These are phyloP conservation scores for Hippocampus abdominalis DNA, from an alignment of 2,113 vertebrate genomes.

Conservation along the genomic window DNA sequence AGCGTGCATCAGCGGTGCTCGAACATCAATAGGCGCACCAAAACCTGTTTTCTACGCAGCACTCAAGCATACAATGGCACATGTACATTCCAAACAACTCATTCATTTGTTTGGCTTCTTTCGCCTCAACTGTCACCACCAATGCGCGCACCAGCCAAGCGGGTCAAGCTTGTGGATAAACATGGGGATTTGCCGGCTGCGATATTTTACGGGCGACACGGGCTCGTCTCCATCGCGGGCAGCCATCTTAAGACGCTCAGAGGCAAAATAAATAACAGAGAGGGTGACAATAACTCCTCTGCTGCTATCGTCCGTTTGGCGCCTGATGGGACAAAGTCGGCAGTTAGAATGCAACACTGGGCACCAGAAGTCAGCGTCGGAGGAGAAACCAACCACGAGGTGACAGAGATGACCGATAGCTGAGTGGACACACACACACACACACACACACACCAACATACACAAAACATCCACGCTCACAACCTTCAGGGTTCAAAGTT, in stretches of 20 bases:
- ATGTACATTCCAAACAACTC: constrained; percentile 40
- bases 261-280: constrained; percentile 68
- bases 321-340: background rate
- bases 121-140: background rate
- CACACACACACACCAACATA: background rate
- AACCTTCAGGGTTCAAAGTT: background rate
- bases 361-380: constrained; percentile 36
- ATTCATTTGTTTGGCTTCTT: constrained; percentile 12
- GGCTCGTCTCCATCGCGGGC: constrained; percentile 67
- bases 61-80: constrained; percentile 30
- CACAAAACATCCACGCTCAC: background rate
- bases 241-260: constrained; percentile 70
- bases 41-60: constrained; percentile 7
- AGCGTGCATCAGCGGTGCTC: no score
- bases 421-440: background rate
- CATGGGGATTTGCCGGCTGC: constrained; percentile 61
- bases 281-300: constrained; percentile 55
- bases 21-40: no score
- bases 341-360: constrained; percentile 4
- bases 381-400: constrained; percentile 17
- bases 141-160: constrained; percentile 18
- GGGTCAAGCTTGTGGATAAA: constrained; percentile 74
- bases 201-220: constrained; percentile 59
- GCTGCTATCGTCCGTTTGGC: constrained; percentile 18
- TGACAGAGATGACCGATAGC: constrained; percentile 38